Base-by-base conservation (phyloP, 37 sponge, comb jelly and placozoan genomes). In the Spongia lamella region DNA sequence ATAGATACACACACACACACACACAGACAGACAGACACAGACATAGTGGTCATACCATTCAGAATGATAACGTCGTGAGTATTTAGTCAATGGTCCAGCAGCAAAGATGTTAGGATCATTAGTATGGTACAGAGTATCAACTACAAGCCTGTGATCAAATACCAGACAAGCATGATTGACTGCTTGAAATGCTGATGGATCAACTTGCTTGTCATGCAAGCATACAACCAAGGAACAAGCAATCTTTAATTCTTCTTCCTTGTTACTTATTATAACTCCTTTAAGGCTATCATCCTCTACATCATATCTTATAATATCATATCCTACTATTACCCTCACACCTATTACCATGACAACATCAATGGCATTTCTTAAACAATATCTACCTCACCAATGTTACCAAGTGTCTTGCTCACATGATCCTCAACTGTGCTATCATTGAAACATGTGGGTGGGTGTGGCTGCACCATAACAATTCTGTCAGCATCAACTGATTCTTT, bases 1-100 rank as follows among this genome's bases (percentile, higher is more conserved):
- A 43, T 9, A 5, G 47, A 9, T 67, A 67, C 66, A 67, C 68
- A 67, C 68, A 40, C 68, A 61, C 29, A 26, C 59, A 57, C 59
- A 57, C 59, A 43, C 7, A 43, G 47, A 13, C 7, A 43, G 7
- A 43, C 47, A 13, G 47, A 9, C 9, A 43, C 47, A 43, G 7
- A 13, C 47, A 43, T 9, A 9, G 47, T 43, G 47, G 9, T 9
- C 47, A 43, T 43, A 43, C 47, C 47, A 43, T 43, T 93, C 91
- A 34, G 84, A 63, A 30, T 86, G 68, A 70, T 94, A 94, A 4
- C 68, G 72, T 7, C 98, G 55, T 47, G 93, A 86, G 80, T 83
- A 97, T 78, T 97, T 97, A 21, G 98, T 94, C 39, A 94, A 68
- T 3, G 95, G 89, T 4, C 98, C 98, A 40, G 95, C 95, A 51